phyloP scores from a whole-genome alignment of 2,888 invertebrate genomes.

The Patella ulyssiponensis region DNA sequence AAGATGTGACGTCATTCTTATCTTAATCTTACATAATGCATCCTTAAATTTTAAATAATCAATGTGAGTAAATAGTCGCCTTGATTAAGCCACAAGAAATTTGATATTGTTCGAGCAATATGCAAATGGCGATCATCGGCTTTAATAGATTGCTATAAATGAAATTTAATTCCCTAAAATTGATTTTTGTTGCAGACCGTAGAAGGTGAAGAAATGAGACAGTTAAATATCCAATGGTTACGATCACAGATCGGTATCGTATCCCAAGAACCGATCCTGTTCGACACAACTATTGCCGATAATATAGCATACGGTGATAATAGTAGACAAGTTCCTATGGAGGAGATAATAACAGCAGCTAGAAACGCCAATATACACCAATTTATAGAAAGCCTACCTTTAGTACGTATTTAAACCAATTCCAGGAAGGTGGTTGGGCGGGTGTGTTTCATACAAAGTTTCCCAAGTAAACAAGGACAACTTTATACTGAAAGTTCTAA shows the following conservation, averaged over 20 bases:
- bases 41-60: too few relatives aligned
- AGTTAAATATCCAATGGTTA: conserved; percentile 78
- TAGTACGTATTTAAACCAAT: conserved; percentile 49
- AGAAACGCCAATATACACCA: conserved; percentile 89
- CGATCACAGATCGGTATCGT: conserved; percentile 89
- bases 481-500: background rate
- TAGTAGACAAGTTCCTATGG: conserved; percentile 76
- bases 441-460: background rate
- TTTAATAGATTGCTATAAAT: too few relatives aligned
- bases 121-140: too few relatives aligned
- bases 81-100: too few relatives aligned
- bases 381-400: conserved; percentile 83
- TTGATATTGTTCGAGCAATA: too few relatives aligned
- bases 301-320: conserved; percentile 95
- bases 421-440: too few relatives aligned
- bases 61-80: too few relatives aligned
- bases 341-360: conserved; percentile 80
- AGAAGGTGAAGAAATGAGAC: conserved; percentile 75
- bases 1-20: too few relatives aligned
- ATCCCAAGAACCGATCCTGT: conserved; percentile 92
- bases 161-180: too few relatives aligned
- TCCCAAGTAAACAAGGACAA: too few relatives aligned
- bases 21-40: too few relatives aligned
- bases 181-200: too few relatives aligned
- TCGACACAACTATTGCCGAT: conserved; percentile 88